Evolutionary conservation across 1,140 invertebrate genomes (phyloP).

Genomic region (Nymphalis io): DNA sequence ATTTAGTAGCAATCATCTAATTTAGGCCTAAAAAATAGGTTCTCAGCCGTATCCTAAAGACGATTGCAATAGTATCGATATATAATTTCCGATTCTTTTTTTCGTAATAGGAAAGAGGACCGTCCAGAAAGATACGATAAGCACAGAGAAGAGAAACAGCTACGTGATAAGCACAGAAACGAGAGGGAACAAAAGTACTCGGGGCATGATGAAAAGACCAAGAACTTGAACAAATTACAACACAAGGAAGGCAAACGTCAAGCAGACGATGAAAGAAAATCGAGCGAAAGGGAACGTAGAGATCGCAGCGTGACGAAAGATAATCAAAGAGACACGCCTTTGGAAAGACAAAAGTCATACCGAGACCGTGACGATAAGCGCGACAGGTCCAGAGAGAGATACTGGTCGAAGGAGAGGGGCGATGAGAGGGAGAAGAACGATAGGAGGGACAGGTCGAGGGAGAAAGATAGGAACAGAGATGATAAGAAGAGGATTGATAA

Average conservation of each 20-base stretch:
- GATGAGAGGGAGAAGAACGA: conserved; percentile 41
- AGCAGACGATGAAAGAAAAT: neutral
- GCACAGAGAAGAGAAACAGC: conserved; percentile 36
- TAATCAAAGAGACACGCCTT: neutral
- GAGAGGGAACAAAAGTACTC: conserved; percentile 41
- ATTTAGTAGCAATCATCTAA: too few species aligned
- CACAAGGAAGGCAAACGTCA: conserved; percentile 10
- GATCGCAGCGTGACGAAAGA: neutral
- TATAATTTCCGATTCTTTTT: too few species aligned
- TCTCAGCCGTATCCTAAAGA: too few species aligned
- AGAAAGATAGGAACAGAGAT: conserved; percentile 22
- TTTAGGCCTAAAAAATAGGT: too few species aligned
- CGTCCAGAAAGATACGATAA: conserved; percentile 41
- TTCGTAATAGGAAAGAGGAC: conserved; percentile 48
- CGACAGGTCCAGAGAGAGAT: conserved; percentile 21
- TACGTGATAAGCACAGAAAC: conserved; percentile 46
- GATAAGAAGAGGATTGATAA: conserved; percentile 36
- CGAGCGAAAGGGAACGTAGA: conserved; percentile 4
- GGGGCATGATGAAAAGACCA: conserved; percentile 27
- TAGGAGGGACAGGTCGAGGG: conserved; percentile 39
- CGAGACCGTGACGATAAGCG: conserved; percentile 28
- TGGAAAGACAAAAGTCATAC: conserved; percentile 24
- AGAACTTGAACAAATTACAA: neutral
- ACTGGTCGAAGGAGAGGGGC: conserved; percentile 32
- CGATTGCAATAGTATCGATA: too few species aligned